Evolutionary conservation across 2,888 invertebrate genomes (phyloP).

Genomic region (Phalera bucephala): DNA sequence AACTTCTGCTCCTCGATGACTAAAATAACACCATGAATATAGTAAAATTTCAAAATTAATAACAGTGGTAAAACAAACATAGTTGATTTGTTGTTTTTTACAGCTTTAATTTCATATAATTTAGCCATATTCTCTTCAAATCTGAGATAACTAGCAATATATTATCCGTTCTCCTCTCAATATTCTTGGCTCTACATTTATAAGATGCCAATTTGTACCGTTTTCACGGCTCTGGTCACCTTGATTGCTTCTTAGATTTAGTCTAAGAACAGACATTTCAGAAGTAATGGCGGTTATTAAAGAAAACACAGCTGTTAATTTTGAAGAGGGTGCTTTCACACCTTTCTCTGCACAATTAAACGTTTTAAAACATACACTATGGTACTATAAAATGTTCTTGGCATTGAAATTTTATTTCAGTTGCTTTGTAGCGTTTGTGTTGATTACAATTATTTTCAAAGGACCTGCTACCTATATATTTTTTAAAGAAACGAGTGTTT

Average conservation of each 20-base stretch:
- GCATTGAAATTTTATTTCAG: background rate
- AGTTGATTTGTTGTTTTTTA: too few relatives aligned
- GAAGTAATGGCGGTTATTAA: conserved; percentile 10
- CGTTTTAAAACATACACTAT: background rate
- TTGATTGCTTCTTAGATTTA: conserved; percentile 35
- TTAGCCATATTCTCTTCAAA: too few relatives aligned
- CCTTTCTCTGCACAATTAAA: conserved; percentile 10
- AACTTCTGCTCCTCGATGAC: too few relatives aligned
- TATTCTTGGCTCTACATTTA: conserved; percentile 26
- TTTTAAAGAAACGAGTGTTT: too few relatives aligned
- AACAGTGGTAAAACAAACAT: too few relatives aligned
- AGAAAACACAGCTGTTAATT: conserved; percentile 1
- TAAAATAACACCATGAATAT: too few relatives aligned
- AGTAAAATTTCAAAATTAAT: too few relatives aligned
- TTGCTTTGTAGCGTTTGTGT: too few relatives aligned
- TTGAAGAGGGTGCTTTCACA: conserved; percentile 10
- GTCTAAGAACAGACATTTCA: conserved; percentile 13
- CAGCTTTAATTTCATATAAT: too few relatives aligned
- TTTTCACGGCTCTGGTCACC: conserved; percentile 48
- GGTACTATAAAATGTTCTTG: background rate
- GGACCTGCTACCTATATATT: too few relatives aligned
- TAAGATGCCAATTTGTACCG: conserved; percentile 43
- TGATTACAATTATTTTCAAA: too few relatives aligned
- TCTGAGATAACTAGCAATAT: too few relatives aligned
- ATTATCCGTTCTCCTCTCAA: conserved; percentile 21